Conservation (phyloP, 1,140 invertebrate species). For the Leucophenga varia region DNA sequence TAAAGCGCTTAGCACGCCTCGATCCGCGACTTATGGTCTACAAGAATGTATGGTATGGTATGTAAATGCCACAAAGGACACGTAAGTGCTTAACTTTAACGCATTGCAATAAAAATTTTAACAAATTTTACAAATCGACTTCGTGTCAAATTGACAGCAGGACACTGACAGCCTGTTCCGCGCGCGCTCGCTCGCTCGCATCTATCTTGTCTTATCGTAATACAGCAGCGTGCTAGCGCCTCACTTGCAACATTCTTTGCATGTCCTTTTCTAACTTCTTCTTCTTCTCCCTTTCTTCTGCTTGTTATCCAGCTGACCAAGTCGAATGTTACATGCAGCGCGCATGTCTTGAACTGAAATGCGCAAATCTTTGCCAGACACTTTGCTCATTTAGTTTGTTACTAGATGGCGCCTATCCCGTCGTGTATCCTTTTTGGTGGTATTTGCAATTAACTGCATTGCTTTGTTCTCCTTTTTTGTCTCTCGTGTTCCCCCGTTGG, state of each 20-base stretch:
- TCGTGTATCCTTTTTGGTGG: constrained; percentile 37
- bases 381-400: constrained; percentile 30
- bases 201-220: neutral
- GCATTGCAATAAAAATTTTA: no score
- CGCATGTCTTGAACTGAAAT: constrained; percentile 25
- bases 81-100: no score
- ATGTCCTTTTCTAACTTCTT: no score
- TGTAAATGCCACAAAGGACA: no score
- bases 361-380: constrained; percentile 25
- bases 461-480: constrained; percentile 28
- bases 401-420: constrained; percentile 43
- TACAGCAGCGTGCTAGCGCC: no score
- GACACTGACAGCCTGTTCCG: constrained; percentile 6
- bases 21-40: no score
- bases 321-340: neutral
- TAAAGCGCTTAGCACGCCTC: no score
- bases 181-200: constrained; percentile 39
- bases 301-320: neutral
- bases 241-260: no score
- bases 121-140: constrained; percentile 22
- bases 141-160: constrained; percentile 47
- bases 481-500: no score
- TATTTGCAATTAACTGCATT: constrained; percentile 51
- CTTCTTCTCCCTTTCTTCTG: no score
- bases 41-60: no score